Conservation (phyloP, 2,797 vertebrate genomes). For the Pteronotus mesoamericanus region DNA sequence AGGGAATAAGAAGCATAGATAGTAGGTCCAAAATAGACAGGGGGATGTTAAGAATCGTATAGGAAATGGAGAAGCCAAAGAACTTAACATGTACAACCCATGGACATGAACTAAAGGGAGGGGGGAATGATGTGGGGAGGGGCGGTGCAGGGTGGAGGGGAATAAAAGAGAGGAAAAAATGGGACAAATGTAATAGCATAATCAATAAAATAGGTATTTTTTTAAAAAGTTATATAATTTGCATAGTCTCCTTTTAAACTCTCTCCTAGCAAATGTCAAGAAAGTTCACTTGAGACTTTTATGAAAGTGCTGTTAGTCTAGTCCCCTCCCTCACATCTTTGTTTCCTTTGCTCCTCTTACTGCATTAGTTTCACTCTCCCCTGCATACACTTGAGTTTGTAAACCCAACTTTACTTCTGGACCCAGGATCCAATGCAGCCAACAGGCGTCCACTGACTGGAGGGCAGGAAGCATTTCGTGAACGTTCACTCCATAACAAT, state of each 20-base stretch:
- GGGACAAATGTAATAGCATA: too few species aligned
- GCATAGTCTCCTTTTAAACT: neutral
- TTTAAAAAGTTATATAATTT: neutral
- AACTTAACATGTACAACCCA: too few species aligned
- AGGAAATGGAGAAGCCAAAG: too few species aligned
- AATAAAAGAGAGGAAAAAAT: too few species aligned
- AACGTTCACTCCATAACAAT: fast-evolving
- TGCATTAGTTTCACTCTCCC: neutral
- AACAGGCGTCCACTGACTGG: neutral
- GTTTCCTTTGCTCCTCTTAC: neutral
- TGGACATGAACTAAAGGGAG: too few species aligned
- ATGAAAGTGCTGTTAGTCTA: neutral
- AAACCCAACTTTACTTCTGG: neutral
- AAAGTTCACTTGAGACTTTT: neutral
- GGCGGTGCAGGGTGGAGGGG: too few species aligned
- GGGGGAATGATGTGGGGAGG: too few species aligned
- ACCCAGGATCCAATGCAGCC: neutral
- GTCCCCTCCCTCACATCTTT: neutral
- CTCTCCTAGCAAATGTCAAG: neutral
- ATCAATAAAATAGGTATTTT: too few species aligned
- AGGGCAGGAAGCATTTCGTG: fast-evolving
- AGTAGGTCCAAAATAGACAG: too few species aligned
- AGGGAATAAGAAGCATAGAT: too few species aligned
- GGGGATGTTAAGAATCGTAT: too few species aligned
- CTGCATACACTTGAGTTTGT: neutral